Percentiles rank a stretch among this genome's conserved stretches.
These are phyloP conservation scores for Bombus sylvicola DNA, from an alignment of 1,140 invertebrate genomes.

Conservation along the genomic window DNA sequence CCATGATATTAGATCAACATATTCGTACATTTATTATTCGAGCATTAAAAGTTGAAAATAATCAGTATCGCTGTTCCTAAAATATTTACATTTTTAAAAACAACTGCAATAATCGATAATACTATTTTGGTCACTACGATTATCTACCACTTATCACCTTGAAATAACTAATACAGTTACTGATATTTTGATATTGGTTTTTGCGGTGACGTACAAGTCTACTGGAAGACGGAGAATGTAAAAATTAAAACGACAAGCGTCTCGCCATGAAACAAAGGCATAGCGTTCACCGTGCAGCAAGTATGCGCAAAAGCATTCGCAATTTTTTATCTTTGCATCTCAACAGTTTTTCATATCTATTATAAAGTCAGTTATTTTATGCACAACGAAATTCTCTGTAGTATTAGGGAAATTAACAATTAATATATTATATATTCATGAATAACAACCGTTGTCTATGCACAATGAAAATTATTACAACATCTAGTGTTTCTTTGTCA, in stretches of 20 bases:
- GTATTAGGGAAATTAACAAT: neutral
- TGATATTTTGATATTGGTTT: slow-evolving; percentile 22
- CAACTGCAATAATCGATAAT: neutral
- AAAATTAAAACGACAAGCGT: slow-evolving; percentile 34
- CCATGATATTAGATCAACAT: neutral
- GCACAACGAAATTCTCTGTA: neutral
- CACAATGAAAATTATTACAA: neutral
- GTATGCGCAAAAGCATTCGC: slow-evolving; percentile 6
- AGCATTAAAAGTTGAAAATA: neutral
- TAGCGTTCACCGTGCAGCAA: slow-evolving; percentile 15
- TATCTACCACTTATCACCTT: neutral
- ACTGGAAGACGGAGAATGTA: slow-evolving; percentile 20
- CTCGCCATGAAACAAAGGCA: slow-evolving; percentile 29
- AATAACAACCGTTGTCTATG: too few species aligned
- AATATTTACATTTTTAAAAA: neutral
- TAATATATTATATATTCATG: too few species aligned
- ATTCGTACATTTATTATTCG: neutral
- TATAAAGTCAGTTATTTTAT: neutral
- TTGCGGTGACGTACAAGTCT: slow-evolving; percentile 18
- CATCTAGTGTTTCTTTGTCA: neutral
- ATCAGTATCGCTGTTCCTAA: neutral
- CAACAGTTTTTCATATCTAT: neutral
- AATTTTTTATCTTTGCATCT: neutral
- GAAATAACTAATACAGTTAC: neutral
- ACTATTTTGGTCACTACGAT: neutral